Evolutionary conservation across 2,113 vertebrate species (phyloP).

Genomic region (Odocoileus virginianus): DNA sequence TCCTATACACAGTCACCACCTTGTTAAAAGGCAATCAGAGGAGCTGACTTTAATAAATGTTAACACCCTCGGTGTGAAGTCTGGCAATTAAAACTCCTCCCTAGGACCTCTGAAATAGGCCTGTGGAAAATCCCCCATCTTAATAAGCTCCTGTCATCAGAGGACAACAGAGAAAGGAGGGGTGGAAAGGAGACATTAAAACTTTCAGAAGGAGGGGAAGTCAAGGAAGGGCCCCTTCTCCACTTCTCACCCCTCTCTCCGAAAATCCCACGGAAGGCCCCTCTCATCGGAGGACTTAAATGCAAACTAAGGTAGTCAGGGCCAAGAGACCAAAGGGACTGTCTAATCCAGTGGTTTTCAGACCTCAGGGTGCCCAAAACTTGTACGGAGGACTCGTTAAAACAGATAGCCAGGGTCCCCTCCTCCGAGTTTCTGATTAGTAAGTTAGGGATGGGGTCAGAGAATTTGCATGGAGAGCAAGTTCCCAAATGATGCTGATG

Average conservation of each 20-base stretch:
- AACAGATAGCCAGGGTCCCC: background rate
- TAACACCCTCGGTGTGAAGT: conserved; percentile 85
- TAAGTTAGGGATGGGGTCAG: background rate
- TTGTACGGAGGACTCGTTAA: background rate
- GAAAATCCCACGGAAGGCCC: background rate
- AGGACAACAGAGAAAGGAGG: background rate
- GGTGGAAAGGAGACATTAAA: conserved; percentile 9
- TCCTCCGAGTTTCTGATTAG: background rate
- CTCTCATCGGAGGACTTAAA: background rate
- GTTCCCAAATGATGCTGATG: background rate
- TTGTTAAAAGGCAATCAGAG: conserved; percentile 96
- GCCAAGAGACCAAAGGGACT: background rate
- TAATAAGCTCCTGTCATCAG: conserved; percentile 55
- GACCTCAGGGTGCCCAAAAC: background rate
- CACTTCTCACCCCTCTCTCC: background rate
- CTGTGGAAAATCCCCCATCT: conserved; percentile 76
- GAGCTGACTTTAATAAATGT: conserved; percentile 92
- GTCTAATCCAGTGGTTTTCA: background rate
- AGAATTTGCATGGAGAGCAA: background rate
- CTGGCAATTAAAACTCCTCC: conserved; percentile 85
- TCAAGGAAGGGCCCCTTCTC: background rate
- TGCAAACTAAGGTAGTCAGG: background rate
- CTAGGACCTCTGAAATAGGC: conserved; percentile 73
- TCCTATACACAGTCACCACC: conserved; percentile 84
- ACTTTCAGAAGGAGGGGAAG: background rate